Evolutionary conservation across 2,888 invertebrate genomes (phyloP).

Genomic region (Cynaeus angustus): DNA sequence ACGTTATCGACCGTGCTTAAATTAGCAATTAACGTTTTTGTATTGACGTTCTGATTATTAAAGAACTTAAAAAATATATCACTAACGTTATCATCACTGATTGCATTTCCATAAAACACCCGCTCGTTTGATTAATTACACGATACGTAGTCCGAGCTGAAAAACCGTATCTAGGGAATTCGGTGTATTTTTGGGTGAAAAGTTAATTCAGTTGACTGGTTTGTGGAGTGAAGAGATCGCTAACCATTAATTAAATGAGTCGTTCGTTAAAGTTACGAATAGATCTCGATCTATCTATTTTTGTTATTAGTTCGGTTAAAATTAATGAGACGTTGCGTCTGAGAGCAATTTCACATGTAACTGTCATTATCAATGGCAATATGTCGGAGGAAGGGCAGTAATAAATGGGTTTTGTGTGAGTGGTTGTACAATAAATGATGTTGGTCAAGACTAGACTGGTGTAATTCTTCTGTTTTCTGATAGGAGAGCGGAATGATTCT

Average conservation of each 20-base stretch:
- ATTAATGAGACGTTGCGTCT: constrained; percentile 28
- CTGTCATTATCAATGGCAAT: constrained; percentile 28
- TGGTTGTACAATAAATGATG: constrained; percentile 16
- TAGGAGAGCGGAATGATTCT: not conserved
- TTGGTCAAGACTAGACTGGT: not conserved
- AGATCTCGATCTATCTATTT: not conserved
- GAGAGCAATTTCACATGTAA: constrained; percentile 31
- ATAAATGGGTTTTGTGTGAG: constrained; percentile 13
- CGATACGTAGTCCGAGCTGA: not conserved
- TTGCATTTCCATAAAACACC: not conserved
- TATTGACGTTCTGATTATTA: too few relatives aligned
- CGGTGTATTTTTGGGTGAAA: not conserved
- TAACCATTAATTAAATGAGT: not conserved
- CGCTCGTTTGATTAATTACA: not conserved
- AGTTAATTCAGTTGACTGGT: not conserved
- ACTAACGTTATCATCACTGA: not conserved
- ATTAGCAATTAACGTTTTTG: too few relatives aligned
- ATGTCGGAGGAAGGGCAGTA: constrained; percentile 1
- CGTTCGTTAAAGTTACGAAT: not conserved
- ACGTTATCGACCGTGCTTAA: too few relatives aligned
- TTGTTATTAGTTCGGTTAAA: constrained; percentile 11
- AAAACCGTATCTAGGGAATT: not conserved
- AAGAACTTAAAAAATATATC: too few relatives aligned
- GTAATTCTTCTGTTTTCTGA: constrained; percentile 5
- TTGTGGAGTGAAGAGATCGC: not conserved